Conservation (phyloP, 2,113 vertebrate species). For the Saguinus imperator region DNA sequence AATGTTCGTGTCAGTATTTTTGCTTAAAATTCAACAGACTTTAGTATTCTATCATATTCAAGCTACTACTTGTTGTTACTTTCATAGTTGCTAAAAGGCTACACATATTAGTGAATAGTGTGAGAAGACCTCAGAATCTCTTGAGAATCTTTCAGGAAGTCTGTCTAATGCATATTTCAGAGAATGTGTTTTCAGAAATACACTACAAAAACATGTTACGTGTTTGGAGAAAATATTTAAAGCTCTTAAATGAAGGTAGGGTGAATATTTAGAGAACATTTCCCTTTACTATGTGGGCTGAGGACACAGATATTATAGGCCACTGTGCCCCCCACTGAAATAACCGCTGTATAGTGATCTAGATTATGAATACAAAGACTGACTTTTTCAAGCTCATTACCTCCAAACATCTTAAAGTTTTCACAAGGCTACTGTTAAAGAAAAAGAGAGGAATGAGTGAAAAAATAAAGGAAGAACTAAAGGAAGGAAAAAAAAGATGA, state of each 20-base stretch:
- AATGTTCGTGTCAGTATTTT: not conserved
- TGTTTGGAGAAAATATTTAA: not conserved
- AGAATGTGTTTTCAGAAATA: not conserved
- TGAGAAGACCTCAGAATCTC: not conserved
- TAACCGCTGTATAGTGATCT: not conserved
- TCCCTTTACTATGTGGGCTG: not conserved
- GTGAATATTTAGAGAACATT: not conserved
- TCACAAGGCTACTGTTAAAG: not conserved
- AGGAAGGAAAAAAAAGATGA: not conserved
- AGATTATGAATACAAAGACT: not conserved
- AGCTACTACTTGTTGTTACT: not conserved
- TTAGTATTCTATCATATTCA: not conserved
- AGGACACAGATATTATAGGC: not conserved
- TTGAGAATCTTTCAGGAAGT: slow-evolving; percentile 7
- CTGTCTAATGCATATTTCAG: slow-evolving; percentile 21
- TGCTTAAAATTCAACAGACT: not conserved
- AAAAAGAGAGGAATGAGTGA: not conserved
- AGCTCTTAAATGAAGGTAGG: not conserved
- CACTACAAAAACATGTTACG: not conserved
- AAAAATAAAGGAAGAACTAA: not conserved
- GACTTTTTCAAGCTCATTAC: not conserved
- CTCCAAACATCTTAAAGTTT: not conserved
- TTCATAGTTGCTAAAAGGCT: not conserved
- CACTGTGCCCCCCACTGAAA: not conserved
- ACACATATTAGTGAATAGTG: not conserved